A percentile compares a stretch with the other conserved stretches of the same genome.
phyloP scores from a whole-genome alignment of 2,113 vertebrate genomes.

The Riparia riparia region DNA sequence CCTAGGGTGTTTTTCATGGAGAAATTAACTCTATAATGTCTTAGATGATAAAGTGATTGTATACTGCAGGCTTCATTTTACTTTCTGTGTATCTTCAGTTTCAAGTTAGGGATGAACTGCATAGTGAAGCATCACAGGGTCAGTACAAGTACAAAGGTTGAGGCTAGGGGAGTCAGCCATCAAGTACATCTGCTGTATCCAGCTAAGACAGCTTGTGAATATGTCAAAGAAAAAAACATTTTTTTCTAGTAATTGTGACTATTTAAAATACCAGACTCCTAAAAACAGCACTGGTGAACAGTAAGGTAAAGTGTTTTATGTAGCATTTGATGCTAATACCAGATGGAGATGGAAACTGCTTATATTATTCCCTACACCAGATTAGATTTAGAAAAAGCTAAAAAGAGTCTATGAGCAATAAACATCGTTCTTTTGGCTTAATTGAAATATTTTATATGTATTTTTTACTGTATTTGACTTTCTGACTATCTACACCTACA shows the following conservation, averaged over 20 bases:
- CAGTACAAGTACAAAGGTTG: neutral
- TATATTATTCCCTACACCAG: neutral
- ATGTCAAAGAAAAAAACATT: neutral
- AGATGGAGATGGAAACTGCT: neutral
- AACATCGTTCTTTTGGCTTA: neutral
- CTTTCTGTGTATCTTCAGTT: neutral
- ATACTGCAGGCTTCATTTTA: neutral
- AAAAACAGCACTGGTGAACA: neutral
- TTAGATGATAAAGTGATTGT: neutral
- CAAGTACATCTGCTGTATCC: neutral
- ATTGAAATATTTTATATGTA: neutral
- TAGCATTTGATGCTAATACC: neutral
- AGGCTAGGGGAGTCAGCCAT: neutral
- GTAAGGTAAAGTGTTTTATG: neutral
- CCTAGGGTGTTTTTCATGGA: neutral
- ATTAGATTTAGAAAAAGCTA: neutral
- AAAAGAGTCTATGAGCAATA: neutral
- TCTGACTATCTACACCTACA: neutral
- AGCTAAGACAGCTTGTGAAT: neutral
- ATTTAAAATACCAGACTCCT: neutral
- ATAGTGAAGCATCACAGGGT: neutral
- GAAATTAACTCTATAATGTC: neutral
- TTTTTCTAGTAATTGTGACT: neutral
- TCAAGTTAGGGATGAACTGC: neutral
- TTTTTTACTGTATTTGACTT: neutral